These are phyloP conservation scores for Heliothis peltigera DNA, from an alignment of 2,888 invertebrate genomes.

Conservation along the genomic window DNA sequence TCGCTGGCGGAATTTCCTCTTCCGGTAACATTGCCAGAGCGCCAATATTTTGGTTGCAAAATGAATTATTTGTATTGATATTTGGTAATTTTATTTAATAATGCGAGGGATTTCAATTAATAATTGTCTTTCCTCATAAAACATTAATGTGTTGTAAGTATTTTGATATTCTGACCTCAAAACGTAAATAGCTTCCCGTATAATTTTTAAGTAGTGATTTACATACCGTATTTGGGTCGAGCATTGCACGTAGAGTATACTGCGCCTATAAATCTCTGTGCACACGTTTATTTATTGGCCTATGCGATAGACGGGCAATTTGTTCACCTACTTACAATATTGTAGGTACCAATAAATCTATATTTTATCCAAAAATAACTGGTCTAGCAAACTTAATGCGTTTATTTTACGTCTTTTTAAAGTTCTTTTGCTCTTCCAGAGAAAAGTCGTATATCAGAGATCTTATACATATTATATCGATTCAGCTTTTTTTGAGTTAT, in stretches of 20 bases:
- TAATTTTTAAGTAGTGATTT: slow-evolving; percentile 24
- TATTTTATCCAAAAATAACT: background rate
- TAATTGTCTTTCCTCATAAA: background rate
- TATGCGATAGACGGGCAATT: slow-evolving; percentile 14
- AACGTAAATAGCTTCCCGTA: background rate
- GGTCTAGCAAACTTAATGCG: no score
- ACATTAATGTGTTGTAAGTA: no score
- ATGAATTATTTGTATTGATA: background rate
- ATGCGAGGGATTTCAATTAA: background rate
- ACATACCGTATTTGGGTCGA: slow-evolving; percentile 24
- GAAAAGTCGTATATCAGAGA: no score
- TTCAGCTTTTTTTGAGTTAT: no score
- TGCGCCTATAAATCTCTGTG: slow-evolving; percentile 35
- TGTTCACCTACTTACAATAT: slow-evolving; percentile 4
- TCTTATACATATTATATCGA: no score
- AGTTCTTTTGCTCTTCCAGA: no score
- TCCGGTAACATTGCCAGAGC: background rate
- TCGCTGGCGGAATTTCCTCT: slow-evolving; percentile 1
- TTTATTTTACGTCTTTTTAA: no score
- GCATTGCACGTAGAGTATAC: slow-evolving; percentile 28
- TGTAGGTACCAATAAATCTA: slow-evolving; percentile 1
- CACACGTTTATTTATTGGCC: slow-evolving; percentile 35
- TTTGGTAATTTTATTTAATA: background rate
- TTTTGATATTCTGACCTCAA: background rate
- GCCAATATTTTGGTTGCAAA: background rate